Conservation (phyloP, 2,113 vertebrate species). For the Bothrops jararaca region DNA sequence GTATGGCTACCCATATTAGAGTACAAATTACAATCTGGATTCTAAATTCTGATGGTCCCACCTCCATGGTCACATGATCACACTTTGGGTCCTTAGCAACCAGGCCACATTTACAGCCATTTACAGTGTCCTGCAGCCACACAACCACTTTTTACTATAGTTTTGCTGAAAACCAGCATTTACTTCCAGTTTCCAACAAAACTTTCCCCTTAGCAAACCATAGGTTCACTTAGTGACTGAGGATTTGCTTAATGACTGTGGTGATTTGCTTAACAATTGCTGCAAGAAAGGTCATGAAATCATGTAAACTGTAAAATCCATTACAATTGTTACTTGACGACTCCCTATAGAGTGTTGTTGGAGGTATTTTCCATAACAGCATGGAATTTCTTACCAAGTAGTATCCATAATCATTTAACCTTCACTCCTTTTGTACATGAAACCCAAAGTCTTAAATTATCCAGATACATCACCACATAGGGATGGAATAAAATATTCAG, state of each 20-base stretch:
- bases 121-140: not conserved
- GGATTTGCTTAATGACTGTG: not conserved
- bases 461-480: not conserved
- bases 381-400: not conserved
- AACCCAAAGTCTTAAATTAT: not conserved
- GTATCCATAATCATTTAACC: not conserved
- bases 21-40: not conserved
- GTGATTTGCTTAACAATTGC: not conserved
- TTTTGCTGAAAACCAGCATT: not conserved
- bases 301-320: no score
- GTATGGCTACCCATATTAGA: not conserved
- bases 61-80: not conserved
- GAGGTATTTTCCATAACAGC: not conserved
- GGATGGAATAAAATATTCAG: not conserved
- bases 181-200: not conserved
- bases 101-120: not conserved
- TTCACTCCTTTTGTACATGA: not conserved
- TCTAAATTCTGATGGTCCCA: accelerated
- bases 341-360: not conserved
- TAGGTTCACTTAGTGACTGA: not conserved
- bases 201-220: not conserved
- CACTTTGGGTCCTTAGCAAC: not conserved
- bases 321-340: not conserved
- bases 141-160: not conserved
- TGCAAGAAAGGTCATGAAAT: not conserved